Conservation (phyloP, 1,140 invertebrate genomes). For the Drosophila melanogaster region DNA sequence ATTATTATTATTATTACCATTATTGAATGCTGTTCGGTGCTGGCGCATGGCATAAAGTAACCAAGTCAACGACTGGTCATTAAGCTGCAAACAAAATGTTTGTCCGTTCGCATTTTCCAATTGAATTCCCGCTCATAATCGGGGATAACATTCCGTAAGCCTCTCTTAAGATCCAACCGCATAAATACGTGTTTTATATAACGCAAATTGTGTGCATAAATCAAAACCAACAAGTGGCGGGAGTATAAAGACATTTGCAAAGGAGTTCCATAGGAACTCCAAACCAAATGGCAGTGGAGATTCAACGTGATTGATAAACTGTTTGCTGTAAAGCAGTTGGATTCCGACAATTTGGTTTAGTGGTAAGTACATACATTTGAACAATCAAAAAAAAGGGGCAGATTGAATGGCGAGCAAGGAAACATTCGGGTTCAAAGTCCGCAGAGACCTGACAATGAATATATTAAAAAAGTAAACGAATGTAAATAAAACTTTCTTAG, state of each 20-base stretch:
- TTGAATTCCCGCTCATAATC: conserved; percentile 63
- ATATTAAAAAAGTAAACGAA: background rate
- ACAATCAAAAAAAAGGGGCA: background rate
- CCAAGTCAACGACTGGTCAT: conserved; percentile 69
- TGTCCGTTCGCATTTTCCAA: conserved; percentile 55
- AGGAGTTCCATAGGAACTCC: background rate
- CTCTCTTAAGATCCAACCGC: conserved; percentile 27
- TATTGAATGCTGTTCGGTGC: conserved; percentile 37
- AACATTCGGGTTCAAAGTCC: background rate
- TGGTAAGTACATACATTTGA: background rate
- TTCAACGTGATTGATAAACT: conserved; percentile 39
- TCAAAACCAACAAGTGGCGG: conserved; percentile 58
- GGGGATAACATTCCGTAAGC: conserved; percentile 59
- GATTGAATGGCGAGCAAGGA: conserved; percentile 1
- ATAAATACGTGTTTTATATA: conserved; percentile 55
- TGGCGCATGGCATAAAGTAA: conserved; percentile 64
- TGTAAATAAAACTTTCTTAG: background rate
- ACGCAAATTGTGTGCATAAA: conserved; percentile 66
- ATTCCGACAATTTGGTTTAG: background rate
- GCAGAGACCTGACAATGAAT: background rate
- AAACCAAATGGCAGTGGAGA: background rate
- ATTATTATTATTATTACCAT: conserved; percentile 44
- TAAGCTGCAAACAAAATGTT: conserved; percentile 62
- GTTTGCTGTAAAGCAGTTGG: background rate
- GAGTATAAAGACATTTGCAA: conserved; percentile 5